Evolutionary conservation across 1,140 invertebrate genomes (phyloP), one percentile per base, ranked within the genome.

Genomic region (Aphaenogaster floridana): DNA sequence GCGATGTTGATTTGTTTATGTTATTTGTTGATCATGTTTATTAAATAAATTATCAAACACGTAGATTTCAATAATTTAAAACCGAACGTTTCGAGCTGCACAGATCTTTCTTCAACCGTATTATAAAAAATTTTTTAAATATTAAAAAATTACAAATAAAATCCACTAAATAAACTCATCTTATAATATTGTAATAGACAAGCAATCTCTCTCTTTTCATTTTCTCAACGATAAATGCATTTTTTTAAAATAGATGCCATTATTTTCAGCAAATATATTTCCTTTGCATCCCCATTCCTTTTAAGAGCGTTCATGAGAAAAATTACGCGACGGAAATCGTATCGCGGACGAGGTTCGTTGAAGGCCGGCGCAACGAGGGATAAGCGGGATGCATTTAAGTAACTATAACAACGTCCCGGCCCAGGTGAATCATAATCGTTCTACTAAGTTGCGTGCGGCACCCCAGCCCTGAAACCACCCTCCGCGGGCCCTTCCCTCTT

Each of bases 351-450:
- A 57, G 66, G 15, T 83, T 61, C 17, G 39, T 72, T 39, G 54
- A 17, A 50, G 68, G 48, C 34, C 39, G 45, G 34, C 15, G 54
- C n/a, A 76, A 57, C 21, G 21, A 57, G 54, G 80, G 42, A 84
- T 83, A 84, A 84, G 54, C 72, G 42, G 69, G 42, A 84, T 17
- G 69, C 69, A 72, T 45, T 79, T 72, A 63, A 76, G 89, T 90
- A 92, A 91, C 91, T 90, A 83, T 90, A 92, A 72, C 76, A 90
- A 91, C 90, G 66, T 84, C 63, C 66, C 72, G 80, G 87, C 81
- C 90, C 90, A 92, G 92, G 91, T 92, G 92, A 92, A 92, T 92
- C 92, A 92, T 92, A 88, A 80, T 50, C 39, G 81, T 77, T 84
- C 66, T 80, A 64, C 59, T 36, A 86, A 90, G 86, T 91, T 84